Evolutionary conservation across 2,113 vertebrate genomes (phyloP).

Genomic region (Saimiri boliviensis): DNA sequence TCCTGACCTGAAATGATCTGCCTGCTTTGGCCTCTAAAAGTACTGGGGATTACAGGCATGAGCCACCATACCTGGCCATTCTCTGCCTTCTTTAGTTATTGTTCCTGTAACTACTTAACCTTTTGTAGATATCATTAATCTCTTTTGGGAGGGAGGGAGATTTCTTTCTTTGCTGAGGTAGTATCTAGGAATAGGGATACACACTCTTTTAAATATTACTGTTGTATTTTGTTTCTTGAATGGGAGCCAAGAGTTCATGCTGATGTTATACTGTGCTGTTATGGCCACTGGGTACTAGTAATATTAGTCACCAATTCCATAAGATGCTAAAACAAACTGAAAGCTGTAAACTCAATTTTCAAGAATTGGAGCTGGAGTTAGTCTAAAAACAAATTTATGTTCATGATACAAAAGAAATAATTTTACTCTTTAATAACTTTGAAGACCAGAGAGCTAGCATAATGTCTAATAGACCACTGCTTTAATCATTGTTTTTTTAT

Average conservation of each 20-base stretch:
- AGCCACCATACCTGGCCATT: too few relatives aligned
- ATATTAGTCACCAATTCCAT: conserved; percentile 13
- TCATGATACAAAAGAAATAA: conserved; percentile 26
- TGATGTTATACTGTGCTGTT: not conserved
- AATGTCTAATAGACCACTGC: not conserved
- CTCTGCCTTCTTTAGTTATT: not conserved
- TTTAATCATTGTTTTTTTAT: conserved; percentile 42
- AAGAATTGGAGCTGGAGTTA: conserved; percentile 25
- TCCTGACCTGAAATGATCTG: too few relatives aligned
- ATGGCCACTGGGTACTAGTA: not conserved
- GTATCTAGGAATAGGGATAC: not conserved
- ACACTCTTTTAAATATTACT: conserved; percentile 51
- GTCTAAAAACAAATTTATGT: not conserved
- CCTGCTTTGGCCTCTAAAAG: too few relatives aligned
- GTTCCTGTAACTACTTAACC: not conserved
- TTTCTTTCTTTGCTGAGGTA: conserved; percentile 27
- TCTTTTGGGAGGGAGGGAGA: not conserved
- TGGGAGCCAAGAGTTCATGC: conserved; percentile 2
- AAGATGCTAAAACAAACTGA: not conserved
- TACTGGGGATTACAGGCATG: too few relatives aligned
- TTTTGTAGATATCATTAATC: not conserved
- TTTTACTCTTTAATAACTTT: conserved; percentile 33
- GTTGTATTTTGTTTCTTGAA: conserved; percentile 42
- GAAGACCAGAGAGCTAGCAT: conserved; percentile 38
- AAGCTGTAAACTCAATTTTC: conserved; percentile 43